phyloP scores from a whole-genome alignment of 1,140 invertebrate genomes.

The Sipha flava region DNA sequence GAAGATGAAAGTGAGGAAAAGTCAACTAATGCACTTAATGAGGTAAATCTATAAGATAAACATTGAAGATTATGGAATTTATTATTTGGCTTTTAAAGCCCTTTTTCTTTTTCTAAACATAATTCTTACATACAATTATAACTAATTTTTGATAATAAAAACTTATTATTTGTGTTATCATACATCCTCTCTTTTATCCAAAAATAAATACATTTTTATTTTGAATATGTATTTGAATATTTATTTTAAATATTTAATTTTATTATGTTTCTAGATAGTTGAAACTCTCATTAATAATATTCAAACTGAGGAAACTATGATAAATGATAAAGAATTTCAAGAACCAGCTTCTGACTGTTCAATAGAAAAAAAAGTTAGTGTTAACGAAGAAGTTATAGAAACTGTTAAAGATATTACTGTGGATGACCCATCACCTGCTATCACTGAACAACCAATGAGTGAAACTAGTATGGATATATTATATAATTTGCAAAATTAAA shows the following conservation, averaged over 20 bases:
- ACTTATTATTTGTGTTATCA: too few species aligned
- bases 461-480: background rate
- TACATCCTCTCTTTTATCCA: too few species aligned
- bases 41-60: background rate
- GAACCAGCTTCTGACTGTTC: background rate
- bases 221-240: too few species aligned
- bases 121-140: too few species aligned
- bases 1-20: background rate
- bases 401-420: background rate
- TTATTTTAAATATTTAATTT: too few species aligned
- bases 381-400: background rate
- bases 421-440: background rate
- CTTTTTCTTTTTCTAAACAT: too few species aligned
- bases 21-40: background rate
- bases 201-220: too few species aligned
- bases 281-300: background rate
- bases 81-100: too few species aligned
- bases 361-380: background rate
- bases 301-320: slow-evolving; percentile 23
- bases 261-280: background rate
- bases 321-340: background rate
- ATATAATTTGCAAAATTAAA: background rate
- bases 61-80: background rate
- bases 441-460: background rate
- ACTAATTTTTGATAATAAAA: too few species aligned